Conservation (phyloP, 2,888 invertebrate genomes). For the Hymenopus coronatus region DNA sequence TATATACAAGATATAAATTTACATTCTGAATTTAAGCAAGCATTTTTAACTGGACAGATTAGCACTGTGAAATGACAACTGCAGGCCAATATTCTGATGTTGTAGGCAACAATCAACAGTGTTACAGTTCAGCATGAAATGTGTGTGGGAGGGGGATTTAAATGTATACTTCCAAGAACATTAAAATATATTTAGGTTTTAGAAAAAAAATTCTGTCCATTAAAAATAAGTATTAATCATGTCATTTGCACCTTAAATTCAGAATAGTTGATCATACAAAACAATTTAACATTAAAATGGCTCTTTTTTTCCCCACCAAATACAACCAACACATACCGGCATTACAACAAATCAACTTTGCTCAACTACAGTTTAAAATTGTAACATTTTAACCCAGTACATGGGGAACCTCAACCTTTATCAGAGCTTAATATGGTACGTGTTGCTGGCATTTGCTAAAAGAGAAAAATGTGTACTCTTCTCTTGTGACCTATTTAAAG, state of each 20-base stretch:
- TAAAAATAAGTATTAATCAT: not conserved
- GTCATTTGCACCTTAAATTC: not conserved
- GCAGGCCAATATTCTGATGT: not conserved
- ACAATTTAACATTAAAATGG: not conserved
- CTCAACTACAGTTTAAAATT: constrained; percentile 6
- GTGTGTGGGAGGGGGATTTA: not conserved
- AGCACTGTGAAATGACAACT: not conserved
- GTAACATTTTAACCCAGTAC: constrained; percentile 4
- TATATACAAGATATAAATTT: not conserved
- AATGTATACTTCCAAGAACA: not conserved
- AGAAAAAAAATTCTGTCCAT: not conserved
- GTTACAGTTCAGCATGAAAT: not conserved
- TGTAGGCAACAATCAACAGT: not conserved
- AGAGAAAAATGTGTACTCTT: not conserved
- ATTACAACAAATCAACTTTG: constrained; percentile 3
- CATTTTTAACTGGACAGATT: not conserved
- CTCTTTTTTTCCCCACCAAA: constrained; percentile 2
- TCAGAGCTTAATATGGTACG: constrained; percentile 8
- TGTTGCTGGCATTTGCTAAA: constrained; percentile 22
- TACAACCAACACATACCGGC: constrained; percentile 17
- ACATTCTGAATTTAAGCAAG: not conserved
- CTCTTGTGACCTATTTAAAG: constrained; percentile 17
- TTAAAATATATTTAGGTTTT: not conserved
- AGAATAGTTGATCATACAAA: not conserved
- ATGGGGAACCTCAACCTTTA: not conserved